These are phyloP conservation scores for Eira barbara DNA, from an alignment of 2,113 vertebrate species.

Conservation along the genomic window DNA sequence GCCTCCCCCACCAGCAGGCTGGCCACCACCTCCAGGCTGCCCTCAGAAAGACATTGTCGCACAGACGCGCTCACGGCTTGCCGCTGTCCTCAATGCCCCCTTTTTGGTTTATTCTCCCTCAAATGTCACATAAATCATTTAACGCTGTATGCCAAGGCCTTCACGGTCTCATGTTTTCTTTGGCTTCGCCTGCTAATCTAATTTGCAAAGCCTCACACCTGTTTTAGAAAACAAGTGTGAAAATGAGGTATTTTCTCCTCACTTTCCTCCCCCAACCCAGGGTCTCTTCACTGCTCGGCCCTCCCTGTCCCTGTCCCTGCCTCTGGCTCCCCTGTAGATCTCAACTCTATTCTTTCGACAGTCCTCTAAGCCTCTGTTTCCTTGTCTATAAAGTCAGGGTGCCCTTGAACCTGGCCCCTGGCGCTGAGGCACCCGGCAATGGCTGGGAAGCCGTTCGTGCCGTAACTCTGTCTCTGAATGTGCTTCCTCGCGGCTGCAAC, in stretches of 20 bases:
- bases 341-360: background rate
- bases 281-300: background rate
- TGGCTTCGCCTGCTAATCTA: slow-evolving; percentile 70
- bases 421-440: background rate
- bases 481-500: background rate
- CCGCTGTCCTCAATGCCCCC: background rate
- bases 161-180: slow-evolving; percentile 59
- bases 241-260: slow-evolving; percentile 52
- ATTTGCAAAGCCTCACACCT: slow-evolving; percentile 52
- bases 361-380: background rate
- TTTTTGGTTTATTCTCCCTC: slow-evolving; percentile 69
- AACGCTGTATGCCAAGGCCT: slow-evolving; percentile 33
- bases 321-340: background rate
- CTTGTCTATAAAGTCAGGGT: background rate
- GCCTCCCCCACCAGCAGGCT: too few relatives aligned
- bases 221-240: slow-evolving; percentile 58
- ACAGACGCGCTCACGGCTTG: background rate
- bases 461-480: background rate
- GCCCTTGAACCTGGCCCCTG: accelerated
- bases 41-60: background rate
- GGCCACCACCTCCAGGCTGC: background rate
- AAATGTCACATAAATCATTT: slow-evolving; percentile 70
- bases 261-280: background rate
- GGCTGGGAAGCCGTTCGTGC: background rate
- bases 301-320: background rate